phyloP scores from a whole-genome alignment of 2,113 vertebrate genomes.

The Lynx canadensis region DNA sequence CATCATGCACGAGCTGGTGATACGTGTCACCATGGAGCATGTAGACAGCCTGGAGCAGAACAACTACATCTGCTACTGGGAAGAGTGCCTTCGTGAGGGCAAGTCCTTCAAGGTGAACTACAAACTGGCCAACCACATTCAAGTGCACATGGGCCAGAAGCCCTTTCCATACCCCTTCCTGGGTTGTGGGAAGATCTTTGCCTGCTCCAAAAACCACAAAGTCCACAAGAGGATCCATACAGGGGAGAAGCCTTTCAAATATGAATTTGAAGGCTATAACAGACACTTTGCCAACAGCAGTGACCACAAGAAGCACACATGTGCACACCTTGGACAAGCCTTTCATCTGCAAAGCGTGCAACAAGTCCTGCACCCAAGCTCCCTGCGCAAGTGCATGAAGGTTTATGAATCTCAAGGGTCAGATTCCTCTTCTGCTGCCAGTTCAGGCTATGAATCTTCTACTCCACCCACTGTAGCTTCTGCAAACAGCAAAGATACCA shows the following conservation, averaged over 20 bases:
- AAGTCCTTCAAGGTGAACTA: constrained; percentile 99
- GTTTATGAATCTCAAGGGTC: constrained; percentile 99
- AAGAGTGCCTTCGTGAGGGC: constrained; percentile 96
- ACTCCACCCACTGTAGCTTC: constrained; percentile 95
- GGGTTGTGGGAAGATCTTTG: constrained; percentile 98
- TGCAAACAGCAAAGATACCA: constrained; percentile 92
- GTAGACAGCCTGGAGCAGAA: constrained; percentile 98
- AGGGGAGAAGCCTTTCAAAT: constrained; percentile 99
- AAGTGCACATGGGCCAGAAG: constrained; percentile 98
- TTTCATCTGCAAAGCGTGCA: constrained; percentile 99
- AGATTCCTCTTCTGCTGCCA: constrained; percentile 97
- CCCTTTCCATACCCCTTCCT: constrained; percentile 99
- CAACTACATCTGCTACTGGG: constrained; percentile 98
- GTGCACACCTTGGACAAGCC: constrained; percentile 99
- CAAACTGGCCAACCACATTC: constrained; percentile 99
- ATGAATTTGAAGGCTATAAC: constrained; percentile 99
- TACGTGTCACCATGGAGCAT: constrained; percentile 98
- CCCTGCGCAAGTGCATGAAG: constrained; percentile 99
- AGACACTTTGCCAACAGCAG: constrained; percentile 99
- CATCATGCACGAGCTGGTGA: constrained; percentile 99
- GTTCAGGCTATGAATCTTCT: constrained; percentile 98
- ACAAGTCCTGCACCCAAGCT: constrained; percentile 99
- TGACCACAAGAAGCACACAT: constrained; percentile 99
- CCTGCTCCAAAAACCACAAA: constrained; percentile 98
- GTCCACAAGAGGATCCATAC: constrained; percentile 99